Evolutionary conservation across 2,888 invertebrate species (phyloP).

Genomic region (Platerodrilus igneus): DNA sequence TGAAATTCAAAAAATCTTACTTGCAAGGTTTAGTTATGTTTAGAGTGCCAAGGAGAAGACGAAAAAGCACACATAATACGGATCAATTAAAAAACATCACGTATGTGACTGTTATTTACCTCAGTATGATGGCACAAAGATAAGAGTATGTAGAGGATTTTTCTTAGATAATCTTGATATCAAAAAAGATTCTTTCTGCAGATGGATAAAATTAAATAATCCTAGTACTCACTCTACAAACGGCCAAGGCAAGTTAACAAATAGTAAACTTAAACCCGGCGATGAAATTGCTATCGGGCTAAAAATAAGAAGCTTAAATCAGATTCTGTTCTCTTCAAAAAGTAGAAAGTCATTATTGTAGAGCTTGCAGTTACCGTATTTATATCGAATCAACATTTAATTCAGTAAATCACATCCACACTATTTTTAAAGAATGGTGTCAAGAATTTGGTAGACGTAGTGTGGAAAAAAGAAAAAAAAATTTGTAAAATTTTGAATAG

Average conservation of each 20-base stretch:
- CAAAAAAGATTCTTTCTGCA: not conserved
- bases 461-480: conserved; percentile 2
- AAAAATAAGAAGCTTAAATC: conserved; percentile 3
- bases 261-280: too few species aligned
- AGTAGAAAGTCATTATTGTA: conserved; percentile 8
- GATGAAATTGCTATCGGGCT: not conserved
- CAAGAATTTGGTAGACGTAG: not conserved
- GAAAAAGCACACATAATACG: too few species aligned
- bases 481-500: conserved; percentile 18
- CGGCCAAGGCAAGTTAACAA: too few species aligned
- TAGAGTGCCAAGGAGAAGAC: too few species aligned
- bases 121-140: not conserved
- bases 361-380: not conserved
- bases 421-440: conserved; percentile 7
- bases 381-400: conserved; percentile 4
- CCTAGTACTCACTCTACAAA: too few species aligned
- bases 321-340: conserved; percentile 5
- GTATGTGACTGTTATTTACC: conserved; percentile 2
- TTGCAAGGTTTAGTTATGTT: too few species aligned
- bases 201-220: not conserved
- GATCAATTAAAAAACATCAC: too few species aligned
- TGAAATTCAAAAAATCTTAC: too few species aligned
- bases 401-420: not conserved
- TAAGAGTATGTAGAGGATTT: conserved; percentile 1
- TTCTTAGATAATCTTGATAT: conserved; percentile 1